Percentiles rank a stretch among this genome's conserved stretches.
phyloP scores from a whole-genome alignment of 2,797 vertebrate species.

The Moxostoma hubbsi region DNA sequence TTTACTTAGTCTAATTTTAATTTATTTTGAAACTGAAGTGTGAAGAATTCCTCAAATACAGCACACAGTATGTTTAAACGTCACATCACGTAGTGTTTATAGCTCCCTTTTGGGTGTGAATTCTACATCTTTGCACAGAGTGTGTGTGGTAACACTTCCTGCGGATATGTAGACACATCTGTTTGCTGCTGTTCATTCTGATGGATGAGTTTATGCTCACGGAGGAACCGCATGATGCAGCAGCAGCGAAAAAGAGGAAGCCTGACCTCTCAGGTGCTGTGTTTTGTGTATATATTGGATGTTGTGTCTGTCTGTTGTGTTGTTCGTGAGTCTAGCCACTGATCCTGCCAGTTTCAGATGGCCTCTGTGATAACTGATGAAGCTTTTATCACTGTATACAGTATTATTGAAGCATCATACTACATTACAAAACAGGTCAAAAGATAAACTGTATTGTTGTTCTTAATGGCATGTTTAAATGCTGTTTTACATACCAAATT shows the following conservation, averaged over 20 bases:
- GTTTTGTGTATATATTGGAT: constrained; percentile 61
- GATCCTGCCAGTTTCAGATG: constrained; percentile 59
- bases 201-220: constrained; percentile 74
- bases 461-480: too few species aligned
- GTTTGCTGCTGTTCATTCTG: constrained; percentile 55
- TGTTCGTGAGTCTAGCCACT: constrained; percentile 64
- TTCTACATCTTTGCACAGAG: constrained; percentile 23
- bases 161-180: constrained; percentile 26
- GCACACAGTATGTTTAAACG: constrained; percentile 28
- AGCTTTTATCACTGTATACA: not conserved
- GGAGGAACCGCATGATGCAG: constrained; percentile 59
- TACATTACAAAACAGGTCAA: too few species aligned
- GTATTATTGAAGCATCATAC: too few species aligned
- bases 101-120: constrained; percentile 28
- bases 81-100: constrained; percentile 53
- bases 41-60: not conserved
- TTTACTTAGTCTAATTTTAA: too few species aligned
- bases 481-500: too few species aligned
- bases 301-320: constrained; percentile 62
- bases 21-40: too few species aligned
- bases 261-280: constrained; percentile 3
- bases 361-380: constrained; percentile 20
- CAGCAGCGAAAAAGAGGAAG: not conserved
- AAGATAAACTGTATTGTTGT: too few species aligned
- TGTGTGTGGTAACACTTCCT: constrained; percentile 42